phyloP scores from a whole-genome alignment of 2,797 vertebrate genomes.

The Pyrocephalus nanus region DNA sequence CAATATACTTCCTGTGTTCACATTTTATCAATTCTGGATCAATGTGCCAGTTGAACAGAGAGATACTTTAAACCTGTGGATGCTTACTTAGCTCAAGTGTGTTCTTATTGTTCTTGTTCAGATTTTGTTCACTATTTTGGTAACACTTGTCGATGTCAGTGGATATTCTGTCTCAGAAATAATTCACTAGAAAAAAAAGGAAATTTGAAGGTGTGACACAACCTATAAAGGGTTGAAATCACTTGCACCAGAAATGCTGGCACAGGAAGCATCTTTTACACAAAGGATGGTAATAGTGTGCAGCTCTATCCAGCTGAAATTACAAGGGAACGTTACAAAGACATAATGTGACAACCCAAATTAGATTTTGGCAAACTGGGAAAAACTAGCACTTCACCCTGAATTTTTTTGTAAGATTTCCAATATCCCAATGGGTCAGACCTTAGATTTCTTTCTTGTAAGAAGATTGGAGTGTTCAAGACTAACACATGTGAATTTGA shows the following conservation, averaged over 20 bases:
- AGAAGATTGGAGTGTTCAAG: not conserved
- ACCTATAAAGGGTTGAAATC: not conserved
- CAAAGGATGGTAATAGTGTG: not conserved
- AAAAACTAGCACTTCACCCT: conserved; percentile 15
- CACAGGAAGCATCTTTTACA: not conserved
- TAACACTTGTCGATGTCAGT: not conserved
- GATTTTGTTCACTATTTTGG: not conserved
- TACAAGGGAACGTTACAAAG: conserved; percentile 1
- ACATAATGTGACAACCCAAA: conserved; percentile 16
- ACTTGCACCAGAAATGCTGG: not conserved
- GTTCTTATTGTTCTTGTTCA: not conserved
- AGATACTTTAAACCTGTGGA: not conserved
- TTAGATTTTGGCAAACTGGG: conserved; percentile 25
- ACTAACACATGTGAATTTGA: not conserved
- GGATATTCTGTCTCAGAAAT: not conserved
- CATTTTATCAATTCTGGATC: not conserved
- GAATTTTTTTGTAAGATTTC: conserved; percentile 1
- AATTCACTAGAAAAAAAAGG: not conserved
- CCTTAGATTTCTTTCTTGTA: not conserved
- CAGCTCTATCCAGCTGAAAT: conserved; percentile 1
- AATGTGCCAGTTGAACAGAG: not conserved
- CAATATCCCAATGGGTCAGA: not conserved
- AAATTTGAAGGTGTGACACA: not conserved
- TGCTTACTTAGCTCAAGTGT: not conserved
- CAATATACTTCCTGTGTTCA: not conserved